Percentiles rank a stretch among this genome's conserved stretches.
phyloP scores from a whole-genome alignment of 2,797 vertebrate genomes.

The Propithecus deckenii region DNA sequence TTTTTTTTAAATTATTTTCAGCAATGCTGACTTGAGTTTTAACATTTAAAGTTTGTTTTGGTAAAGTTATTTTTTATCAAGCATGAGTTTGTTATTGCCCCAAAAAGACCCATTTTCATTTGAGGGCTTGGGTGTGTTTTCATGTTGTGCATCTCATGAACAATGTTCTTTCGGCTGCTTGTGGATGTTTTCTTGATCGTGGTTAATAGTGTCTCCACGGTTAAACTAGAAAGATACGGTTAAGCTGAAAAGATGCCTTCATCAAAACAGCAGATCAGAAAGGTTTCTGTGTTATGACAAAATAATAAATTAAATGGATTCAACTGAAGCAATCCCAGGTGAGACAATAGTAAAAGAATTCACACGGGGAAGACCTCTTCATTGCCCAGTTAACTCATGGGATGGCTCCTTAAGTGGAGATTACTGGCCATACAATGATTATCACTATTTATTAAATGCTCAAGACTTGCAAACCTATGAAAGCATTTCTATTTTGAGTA shows the following conservation, averaged over 20 bases:
- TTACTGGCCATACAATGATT: not conserved
- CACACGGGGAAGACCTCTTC: not conserved
- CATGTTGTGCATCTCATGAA: not conserved
- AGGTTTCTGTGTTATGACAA: not conserved
- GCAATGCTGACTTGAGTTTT: not conserved
- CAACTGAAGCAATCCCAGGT: not conserved
- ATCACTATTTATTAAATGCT: not conserved
- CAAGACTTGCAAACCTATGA: not conserved
- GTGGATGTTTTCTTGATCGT: not conserved
- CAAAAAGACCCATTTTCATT: not conserved
- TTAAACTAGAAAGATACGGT: not conserved
- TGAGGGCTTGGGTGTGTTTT: not conserved
- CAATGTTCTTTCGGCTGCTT: not conserved
- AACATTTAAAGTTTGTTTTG: conserved; percentile 18
- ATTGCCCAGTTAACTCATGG: not conserved
- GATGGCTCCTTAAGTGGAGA: not conserved
- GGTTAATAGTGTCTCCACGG: not conserved
- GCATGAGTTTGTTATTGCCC: not conserved
- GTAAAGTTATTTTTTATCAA: not conserved
- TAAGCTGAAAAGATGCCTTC: not conserved
- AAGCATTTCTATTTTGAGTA: not conserved
- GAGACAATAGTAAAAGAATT: not conserved
- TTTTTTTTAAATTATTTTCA: not conserved
- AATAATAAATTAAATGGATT: not conserved
- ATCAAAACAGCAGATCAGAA: conserved; percentile 24